Base-by-base conservation (phyloP, 2,113 vertebrate genomes). In the Callipepla squamata region DNA sequence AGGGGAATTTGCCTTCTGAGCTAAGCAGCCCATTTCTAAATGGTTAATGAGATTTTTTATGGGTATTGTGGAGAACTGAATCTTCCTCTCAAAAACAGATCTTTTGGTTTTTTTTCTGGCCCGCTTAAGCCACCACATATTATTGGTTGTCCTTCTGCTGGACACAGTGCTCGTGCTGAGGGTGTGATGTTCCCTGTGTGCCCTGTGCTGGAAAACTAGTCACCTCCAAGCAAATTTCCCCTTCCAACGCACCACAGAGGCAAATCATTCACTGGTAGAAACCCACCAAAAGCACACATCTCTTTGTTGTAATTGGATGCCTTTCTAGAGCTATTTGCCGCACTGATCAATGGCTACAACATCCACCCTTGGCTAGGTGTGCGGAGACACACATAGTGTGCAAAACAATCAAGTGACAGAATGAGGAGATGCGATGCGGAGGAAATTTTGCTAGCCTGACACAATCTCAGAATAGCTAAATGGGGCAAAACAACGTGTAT, bases 361-460 rank as follows among this genome's bases (percentile, higher is more conserved):
- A 14, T 1, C 13, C 40, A 23, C 16, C 45, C 73, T 72, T 38
- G 61, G 73, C 74, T 55, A 75, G 83, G 80, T 61, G 66, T n/a
- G 86, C 85, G 53, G 85, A 67, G 85, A 81, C 58, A 40, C 63
- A 4, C 17, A 26, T 17, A 23, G 10, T 23, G 68, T 30, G 51
- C 0, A 0, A 19, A 65, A 50, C 0, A 0, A n/a, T 42, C 5
- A 10, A 2, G 2, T 0, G 0, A 8, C 8, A 32, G 38, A 55
- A 58, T 63, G 17, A 32, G 50, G 5, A 65, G 30, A 0, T 68
- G n/a, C 16, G 32, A 66, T 4, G 51, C 12, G 25, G 48, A 79
- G 59, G 62, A 73, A 42, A 85, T 81, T 40, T 50, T 66, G 44
- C 72, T 36, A 76, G 70, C 78, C 84, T 55, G 62, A 92, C 77